Evolutionary conservation across 2,113 vertebrate genomes (phyloP), one percentile per base, ranked within the genome.

Genomic region (Eublepharis macularius): DNA sequence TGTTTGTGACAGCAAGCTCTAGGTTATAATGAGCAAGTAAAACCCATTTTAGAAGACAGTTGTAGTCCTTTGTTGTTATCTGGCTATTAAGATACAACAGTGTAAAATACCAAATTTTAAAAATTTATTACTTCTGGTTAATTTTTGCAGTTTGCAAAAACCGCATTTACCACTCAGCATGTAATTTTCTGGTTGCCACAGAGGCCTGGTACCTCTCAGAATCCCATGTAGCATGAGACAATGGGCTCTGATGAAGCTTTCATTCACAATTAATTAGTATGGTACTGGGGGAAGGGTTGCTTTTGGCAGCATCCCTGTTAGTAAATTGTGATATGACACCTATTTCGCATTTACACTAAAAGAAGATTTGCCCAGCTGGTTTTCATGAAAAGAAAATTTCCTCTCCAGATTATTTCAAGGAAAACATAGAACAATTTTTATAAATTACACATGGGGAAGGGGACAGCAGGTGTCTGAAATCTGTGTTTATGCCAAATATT

Each of bases 231-330:
- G 86, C 70, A 89, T 43, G 51, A 68, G 65, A 94, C 86, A 91
- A 93, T 90, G 81, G 78, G 41, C 73, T 81, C 85, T 93, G 86
- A 93, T 89, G 88, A 93, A 92, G n/a, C 34, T 75, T 89, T 76
- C 82, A 87, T 85, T 89, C 45, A 84, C 81, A 88, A 85, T 92
- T 95, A 94, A 90, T 94, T 92, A 92, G 76, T 51, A 81, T 36
- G 90, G 51, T 81, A 90, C 90, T 76, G 79, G 83, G 81, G 80
- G n/a, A n/a, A n/a, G n/a, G n/a, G 91, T 80, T 90, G 47, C 47
- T 93, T 90, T 91, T 89, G 74, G 85, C 26, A 90, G 77, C 89
- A 47, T 90, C 77, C 82, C 82, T 88, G 6, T 93, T 86, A 81
- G 74, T 76, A 87, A 89, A 88, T 47, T 91, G 73, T 86, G 78